Evolutionary conservation across 2,888 invertebrate species (phyloP), one percentile per base, ranked within the genome.

Genomic region (Pimpla rufipes): DNA sequence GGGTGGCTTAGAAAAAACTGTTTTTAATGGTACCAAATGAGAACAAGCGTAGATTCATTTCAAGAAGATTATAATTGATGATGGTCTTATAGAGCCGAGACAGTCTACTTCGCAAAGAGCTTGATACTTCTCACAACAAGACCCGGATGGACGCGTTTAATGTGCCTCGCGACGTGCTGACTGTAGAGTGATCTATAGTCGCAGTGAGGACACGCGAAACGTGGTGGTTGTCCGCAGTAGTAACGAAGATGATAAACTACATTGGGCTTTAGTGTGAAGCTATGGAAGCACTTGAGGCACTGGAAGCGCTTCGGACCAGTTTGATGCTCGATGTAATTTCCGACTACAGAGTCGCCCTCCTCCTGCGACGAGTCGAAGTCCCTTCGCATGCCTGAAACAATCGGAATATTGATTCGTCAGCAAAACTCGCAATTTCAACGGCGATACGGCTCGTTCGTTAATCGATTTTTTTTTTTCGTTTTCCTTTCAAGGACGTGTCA

Each of bases 211-310:
- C 91, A 92, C 18, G 88, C 86, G 76, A 91, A 92, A 3, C 90
- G 85, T 4, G 90, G 90, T 40, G 87, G 83, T 37, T 88, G 93
- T 8, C 94, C 94, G 86, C 94, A 94, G 81, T 94, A 93, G 85
- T 93, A 93, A 81, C 93, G 93, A 89, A 93, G 89, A 86, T 94
- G 94, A 0, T 93, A 93, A 86, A 92, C 93, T 59, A 94, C 88
- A 37, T 93, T 93, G 73, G 93, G 91, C 82, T 91, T 90, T 76
- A 92, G 90, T 13, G 92, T 91, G 85, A 94, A 94, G 0, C 90
- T 89, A n/a, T 92, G 92, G 70, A 91, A 90, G 83, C 94, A 94
- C 23, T 91, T 89, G 0, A 92, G 93, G 86, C 94, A 94, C 67
- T 92, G 42, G 45, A 29, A 76, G 5, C 75, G 52, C 52, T 76